phyloP scores from a whole-genome alignment of 2,797 vertebrate species.

The Arnoldichthys spilopterus region DNA sequence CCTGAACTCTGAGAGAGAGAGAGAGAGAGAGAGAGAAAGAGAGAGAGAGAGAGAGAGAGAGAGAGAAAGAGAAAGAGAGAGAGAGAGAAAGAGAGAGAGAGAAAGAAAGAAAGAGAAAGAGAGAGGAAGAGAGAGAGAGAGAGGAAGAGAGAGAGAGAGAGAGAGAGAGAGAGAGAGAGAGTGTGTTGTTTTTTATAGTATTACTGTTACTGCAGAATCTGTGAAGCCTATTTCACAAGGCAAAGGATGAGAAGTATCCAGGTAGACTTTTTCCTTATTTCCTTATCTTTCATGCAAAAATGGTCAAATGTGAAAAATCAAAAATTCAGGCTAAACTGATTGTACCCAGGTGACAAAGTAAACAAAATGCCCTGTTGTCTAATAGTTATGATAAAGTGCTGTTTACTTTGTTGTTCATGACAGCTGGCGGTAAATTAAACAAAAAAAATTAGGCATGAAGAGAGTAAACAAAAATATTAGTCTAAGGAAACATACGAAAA shows the following conservation, averaged over 20 bases:
- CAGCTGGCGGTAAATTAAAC: background rate
- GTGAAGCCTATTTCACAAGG: background rate
- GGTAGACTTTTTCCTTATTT: background rate
- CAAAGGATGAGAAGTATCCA: background rate
- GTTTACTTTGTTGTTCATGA: background rate
- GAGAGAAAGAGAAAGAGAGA: background rate
- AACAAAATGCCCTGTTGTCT: constrained; percentile 17
- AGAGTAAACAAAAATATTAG: background rate
- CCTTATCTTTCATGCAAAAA: constrained; percentile 19
- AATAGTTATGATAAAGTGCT: constrained; percentile 13
- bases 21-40: too few species aligned
- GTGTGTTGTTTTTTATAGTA: background rate
- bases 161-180: background rate
- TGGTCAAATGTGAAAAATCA: constrained; percentile 2
- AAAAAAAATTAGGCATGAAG: background rate
- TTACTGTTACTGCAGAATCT: background rate
- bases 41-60: background rate
- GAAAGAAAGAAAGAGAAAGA: too few species aligned
- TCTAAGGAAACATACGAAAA: background rate
- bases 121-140: background rate
- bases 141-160: background rate
- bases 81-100: background rate
- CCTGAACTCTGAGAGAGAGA: background rate
- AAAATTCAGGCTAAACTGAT: constrained; percentile 19
- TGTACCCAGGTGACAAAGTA: constrained; percentile 1